phyloP scores from a whole-genome alignment of 2,888 invertebrate genomes.

The Apodemia zela region DNA sequence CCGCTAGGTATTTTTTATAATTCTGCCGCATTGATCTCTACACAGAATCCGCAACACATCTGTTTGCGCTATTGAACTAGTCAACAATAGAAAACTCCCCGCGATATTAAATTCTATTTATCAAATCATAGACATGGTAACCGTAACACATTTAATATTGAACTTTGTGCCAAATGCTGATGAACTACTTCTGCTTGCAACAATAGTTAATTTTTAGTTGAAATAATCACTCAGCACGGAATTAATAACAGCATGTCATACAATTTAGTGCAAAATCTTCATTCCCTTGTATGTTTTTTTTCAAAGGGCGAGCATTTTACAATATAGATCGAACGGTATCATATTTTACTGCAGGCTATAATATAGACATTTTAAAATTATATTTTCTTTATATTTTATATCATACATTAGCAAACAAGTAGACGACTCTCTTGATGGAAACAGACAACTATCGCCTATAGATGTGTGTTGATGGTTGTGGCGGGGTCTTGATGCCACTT shows the following conservation, averaged over 20 bases:
- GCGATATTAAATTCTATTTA: conserved; percentile 15
- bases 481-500: too few species aligned
- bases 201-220: conserved; percentile 27
- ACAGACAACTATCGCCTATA: too few species aligned
- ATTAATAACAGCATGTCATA: conserved; percentile 54
- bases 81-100: conserved; percentile 9
- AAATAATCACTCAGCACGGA: conserved; percentile 47
- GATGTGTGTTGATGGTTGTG: too few species aligned
- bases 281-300: conserved; percentile 35
- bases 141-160: not conserved
- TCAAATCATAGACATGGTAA: not conserved
- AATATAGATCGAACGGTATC: not conserved
- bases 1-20: not conserved
- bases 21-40: not conserved
- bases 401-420: too few species aligned
- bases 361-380: not conserved
- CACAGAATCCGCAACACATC: conserved; percentile 12
- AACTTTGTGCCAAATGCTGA: not conserved
- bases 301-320: not conserved
- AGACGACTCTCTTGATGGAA: too few species aligned
- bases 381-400: too few species aligned
- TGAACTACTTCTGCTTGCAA: not conserved
- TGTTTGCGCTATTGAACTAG: conserved; percentile 8
- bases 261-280: conserved; percentile 54
- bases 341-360: not conserved